Percentiles rank a stretch among this genome's conserved stretches.
phyloP scores from a whole-genome alignment of 2,888 invertebrate species.

The Venusia cambrica region DNA sequence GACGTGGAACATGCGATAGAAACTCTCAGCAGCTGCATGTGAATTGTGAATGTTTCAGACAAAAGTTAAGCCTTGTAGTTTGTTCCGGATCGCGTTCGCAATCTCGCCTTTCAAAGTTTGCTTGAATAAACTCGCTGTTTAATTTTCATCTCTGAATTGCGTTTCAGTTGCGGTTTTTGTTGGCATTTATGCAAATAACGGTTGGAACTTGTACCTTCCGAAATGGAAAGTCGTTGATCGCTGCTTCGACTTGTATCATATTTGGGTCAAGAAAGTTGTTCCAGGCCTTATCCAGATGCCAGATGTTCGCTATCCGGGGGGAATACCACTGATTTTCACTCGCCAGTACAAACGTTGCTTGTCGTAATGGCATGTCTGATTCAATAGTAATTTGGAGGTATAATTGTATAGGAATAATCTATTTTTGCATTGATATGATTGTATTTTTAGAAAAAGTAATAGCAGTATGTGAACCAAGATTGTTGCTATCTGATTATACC shows the following conservation, averaged over 20 bases:
- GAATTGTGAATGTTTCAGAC: conserved; percentile 50
- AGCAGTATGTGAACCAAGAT: no score
- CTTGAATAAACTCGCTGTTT: conserved; percentile 28
- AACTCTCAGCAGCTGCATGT: conserved; percentile 48
- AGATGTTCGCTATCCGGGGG: conserved; percentile 47
- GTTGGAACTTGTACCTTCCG: conserved; percentile 2
- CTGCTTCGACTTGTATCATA: conserved; percentile 21
- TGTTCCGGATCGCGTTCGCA: conserved; percentile 50
- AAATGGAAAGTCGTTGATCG: conserved; percentile 8
- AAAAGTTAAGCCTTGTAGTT: conserved; percentile 53
- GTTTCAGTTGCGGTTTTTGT: conserved; percentile 18
- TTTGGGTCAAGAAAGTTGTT: conserved; percentile 40
- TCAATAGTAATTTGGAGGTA: no score
- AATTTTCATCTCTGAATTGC: conserved; percentile 18
- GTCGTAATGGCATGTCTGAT: no score
- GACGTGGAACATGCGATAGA: conserved; percentile 51
- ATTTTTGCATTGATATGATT: no score
- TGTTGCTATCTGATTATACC: no score
- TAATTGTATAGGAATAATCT: no score
- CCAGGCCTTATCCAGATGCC: conserved; percentile 39
- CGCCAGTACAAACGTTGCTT: no score
- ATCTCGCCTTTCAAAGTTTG: conserved; percentile 40
- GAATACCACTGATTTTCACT: no score
- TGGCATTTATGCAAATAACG: conserved; percentile 9
- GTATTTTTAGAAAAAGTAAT: no score